Conservation (phyloP, 2,797 vertebrate genomes). For the Sphaeramia orbicularis region DNA sequence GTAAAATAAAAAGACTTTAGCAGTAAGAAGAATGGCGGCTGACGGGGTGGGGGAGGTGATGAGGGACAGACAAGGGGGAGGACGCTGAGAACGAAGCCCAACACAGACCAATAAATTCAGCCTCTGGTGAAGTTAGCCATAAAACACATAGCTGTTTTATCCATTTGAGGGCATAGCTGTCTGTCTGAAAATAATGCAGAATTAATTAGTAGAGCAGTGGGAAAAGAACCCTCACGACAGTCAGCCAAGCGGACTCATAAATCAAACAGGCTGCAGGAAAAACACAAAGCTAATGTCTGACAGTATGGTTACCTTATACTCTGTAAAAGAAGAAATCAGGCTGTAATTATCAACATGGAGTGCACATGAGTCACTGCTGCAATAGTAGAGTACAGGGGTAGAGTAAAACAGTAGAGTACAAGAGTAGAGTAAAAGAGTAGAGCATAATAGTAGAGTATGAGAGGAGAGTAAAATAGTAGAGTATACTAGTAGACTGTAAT, state of each 20-base stretch:
- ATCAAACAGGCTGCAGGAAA: constrained; percentile 58
- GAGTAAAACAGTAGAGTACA: background rate
- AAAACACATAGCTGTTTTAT: constrained; percentile 53
- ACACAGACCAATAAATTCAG: constrained; percentile 58
- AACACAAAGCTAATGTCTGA: constrained; percentile 51
- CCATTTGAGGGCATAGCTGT: constrained; percentile 54
- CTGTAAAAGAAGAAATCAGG: constrained; percentile 16
- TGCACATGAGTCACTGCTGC: constrained; percentile 23
- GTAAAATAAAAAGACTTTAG: constrained; percentile 51
- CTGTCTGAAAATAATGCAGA: constrained; percentile 67
- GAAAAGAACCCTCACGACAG: constrained; percentile 48
- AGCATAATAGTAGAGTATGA: background rate
- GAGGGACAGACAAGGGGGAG: constrained; percentile 32
- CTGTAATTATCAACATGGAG: constrained; percentile 49
- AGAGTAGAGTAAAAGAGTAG: background rate
- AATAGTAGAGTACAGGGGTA: background rate
- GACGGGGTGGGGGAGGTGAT: constrained; percentile 23
- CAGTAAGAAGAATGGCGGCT: constrained; percentile 37
- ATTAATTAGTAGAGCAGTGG: constrained; percentile 61
- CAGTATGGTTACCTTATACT: constrained; percentile 21
- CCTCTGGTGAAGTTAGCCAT: constrained; percentile 46
- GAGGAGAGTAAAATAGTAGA: background rate
- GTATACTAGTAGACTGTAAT: no score
- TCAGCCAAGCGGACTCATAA: constrained; percentile 57
- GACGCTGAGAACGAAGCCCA: constrained; percentile 38